Conservation (phyloP, 2,797 vertebrate genomes). For the Eulemur coronatus region DNA sequence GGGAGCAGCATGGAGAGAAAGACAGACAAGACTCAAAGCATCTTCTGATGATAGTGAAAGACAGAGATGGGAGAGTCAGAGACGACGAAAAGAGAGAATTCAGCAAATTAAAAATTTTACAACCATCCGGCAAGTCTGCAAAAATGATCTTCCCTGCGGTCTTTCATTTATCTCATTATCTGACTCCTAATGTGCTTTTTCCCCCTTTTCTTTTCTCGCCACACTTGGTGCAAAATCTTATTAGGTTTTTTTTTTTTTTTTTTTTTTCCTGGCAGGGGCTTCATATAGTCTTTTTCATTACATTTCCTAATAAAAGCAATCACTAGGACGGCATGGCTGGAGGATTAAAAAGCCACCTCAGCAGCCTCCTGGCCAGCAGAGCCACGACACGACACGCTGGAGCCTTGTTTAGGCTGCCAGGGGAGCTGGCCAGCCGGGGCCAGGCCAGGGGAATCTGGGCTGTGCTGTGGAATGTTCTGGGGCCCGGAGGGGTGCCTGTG, state of each 20-base stretch:
- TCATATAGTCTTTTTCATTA: conserved; percentile 81
- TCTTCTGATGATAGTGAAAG: conserved; percentile 33
- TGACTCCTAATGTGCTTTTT: conserved; percentile 77
- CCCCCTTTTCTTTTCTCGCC: conserved; percentile 73
- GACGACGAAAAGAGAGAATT: conserved; percentile 55
- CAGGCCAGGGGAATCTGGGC: not conserved
- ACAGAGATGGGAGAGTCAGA: conserved; percentile 43
- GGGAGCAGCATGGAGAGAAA: not conserved
- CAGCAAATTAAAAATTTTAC: conserved; percentile 80
- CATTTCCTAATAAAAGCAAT: conserved; percentile 83
- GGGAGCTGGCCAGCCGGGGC: not conserved
- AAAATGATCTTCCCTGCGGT: conserved; percentile 77
- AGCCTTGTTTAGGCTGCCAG: not conserved
- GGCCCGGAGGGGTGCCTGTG: not conserved
- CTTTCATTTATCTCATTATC: conserved; percentile 84
- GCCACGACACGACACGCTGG: not conserved
- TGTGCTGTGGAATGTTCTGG: not conserved
- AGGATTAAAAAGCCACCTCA: conserved; percentile 76
- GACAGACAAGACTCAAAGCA: not conserved
- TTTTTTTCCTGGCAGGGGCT: conserved; percentile 69
- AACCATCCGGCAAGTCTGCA: conserved; percentile 77
- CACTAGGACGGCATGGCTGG: conserved; percentile 65
- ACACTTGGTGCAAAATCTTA: conserved; percentile 81
- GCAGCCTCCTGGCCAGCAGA: conserved; percentile 73
- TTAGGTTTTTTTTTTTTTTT: conserved; percentile 70